phyloP scores from a whole-genome alignment of 2,888 invertebrate species.

The Lysandra bellargus region DNA sequence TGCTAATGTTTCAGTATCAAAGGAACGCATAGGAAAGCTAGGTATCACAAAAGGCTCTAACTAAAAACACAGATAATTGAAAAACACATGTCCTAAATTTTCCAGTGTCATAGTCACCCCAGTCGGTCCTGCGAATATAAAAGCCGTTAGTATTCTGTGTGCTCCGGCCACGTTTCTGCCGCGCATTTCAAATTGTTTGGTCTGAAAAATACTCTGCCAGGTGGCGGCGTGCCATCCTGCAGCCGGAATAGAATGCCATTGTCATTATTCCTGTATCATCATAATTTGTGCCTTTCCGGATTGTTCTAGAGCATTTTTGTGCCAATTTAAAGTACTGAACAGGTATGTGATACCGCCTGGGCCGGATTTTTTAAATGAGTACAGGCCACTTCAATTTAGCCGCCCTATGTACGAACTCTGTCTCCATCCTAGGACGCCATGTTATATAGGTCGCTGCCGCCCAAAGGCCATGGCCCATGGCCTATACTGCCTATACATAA shows the following conservation, averaged over 20 bases:
- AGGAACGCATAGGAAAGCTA: too few species aligned
- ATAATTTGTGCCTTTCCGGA: slow-evolving; percentile 11
- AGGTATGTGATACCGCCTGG: too few species aligned
- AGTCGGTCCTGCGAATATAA: slow-evolving; percentile 25
- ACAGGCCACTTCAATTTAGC: too few species aligned
- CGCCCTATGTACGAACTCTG: too few species aligned
- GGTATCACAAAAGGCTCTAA: too few species aligned
- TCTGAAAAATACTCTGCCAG: slow-evolving; percentile 26
- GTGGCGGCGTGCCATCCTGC: slow-evolving; percentile 20
- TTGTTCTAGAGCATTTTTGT: neutral
- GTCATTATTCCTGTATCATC: slow-evolving; percentile 21
- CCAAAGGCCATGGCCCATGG: too few species aligned
- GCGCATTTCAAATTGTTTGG: slow-evolving; percentile 30
- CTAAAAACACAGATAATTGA: neutral
- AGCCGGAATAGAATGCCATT: slow-evolving; percentile 12
- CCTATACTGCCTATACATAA: too few species aligned
- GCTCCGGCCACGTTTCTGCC: slow-evolving; percentile 27
- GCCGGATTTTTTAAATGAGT: too few species aligned
- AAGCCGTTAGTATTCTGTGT: slow-evolving; percentile 29
- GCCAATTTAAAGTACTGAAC: neutral
- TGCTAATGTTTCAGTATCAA: too few species aligned
- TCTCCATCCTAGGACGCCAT: too few species aligned
- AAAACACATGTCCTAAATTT: neutral
- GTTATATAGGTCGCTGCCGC: too few species aligned
- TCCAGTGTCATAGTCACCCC: neutral